Conservation (phyloP, 1,140 invertebrate genomes). For the Temnothorax nylanderi region DNA sequence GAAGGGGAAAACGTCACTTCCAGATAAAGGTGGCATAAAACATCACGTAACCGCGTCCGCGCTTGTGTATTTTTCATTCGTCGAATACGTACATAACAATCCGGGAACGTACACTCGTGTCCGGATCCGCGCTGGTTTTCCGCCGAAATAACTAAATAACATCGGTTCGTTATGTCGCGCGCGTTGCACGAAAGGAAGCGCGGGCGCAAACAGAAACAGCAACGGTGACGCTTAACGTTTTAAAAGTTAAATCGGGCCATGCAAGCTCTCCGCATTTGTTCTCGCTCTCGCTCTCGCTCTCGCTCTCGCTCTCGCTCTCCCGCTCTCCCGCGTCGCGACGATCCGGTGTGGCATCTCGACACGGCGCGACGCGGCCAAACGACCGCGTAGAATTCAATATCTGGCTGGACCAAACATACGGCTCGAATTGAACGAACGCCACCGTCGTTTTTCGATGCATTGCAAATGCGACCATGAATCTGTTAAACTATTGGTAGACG, state of each 20-base stretch:
- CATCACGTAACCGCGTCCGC: not conserved
- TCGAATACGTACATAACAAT: conserved; percentile 60
- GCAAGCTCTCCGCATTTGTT: not conserved
- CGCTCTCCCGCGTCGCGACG: not conserved
- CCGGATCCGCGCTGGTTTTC: not conserved
- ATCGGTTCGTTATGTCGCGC: conserved; percentile 62
- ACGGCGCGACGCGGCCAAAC: conserved; percentile 41
- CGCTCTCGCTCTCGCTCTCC: not conserved
- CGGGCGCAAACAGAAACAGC: conserved; percentile 14
- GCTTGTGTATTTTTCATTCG: conserved; percentile 58
- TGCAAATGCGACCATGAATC: conserved; percentile 72
- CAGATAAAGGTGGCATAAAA: conserved; percentile 41
- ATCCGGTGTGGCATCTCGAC: not conserved
- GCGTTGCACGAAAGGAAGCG: conserved; percentile 34
- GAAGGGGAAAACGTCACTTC: conserved; percentile 37
- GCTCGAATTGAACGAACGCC: conserved; percentile 62
- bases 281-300: not conserved
- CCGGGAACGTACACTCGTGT: conserved; percentile 20
- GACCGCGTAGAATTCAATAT: conserved; percentile 69
- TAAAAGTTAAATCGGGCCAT: conserved; percentile 70
- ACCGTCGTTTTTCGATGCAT: conserved; percentile 72
- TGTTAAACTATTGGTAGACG: conserved; percentile 65
- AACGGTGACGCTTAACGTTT: conserved; percentile 63
- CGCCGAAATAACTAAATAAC: conserved; percentile 49
- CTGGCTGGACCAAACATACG: conserved; percentile 61